Evolutionary conservation across 2,888 invertebrate genomes (phyloP).

Genomic region (Nezara viridula): DNA sequence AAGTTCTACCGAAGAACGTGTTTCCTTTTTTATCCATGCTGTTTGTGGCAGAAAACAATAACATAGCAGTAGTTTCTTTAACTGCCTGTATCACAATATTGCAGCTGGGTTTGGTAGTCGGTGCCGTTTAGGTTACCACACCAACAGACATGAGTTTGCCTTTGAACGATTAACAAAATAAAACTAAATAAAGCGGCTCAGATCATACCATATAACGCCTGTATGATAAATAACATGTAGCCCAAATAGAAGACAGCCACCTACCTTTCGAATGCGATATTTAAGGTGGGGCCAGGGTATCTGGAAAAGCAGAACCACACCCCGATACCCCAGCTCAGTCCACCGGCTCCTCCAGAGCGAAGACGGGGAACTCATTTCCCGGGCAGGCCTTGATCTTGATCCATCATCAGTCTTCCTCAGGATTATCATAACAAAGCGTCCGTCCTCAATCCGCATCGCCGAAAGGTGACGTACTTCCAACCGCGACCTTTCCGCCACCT

Average conservation of each 20-base stretch:
- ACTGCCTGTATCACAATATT: no score
- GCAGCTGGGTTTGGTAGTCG: no score
- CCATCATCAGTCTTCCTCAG: constrained; percentile 9
- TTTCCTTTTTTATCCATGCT: no score
- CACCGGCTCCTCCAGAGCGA: background rate
- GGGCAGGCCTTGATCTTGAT: constrained; percentile 19
- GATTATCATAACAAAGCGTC: constrained; percentile 36
- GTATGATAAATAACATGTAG: background rate
- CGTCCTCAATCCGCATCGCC: background rate
- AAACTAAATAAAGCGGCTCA: background rate
- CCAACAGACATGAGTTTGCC: background rate
- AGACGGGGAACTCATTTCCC: background rate
- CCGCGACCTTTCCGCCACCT: background rate
- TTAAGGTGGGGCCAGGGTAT: background rate
- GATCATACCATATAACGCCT: background rate
- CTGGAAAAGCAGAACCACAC: background rate
- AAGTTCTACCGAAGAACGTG: no score
- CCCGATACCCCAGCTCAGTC: background rate
- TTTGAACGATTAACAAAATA: background rate
- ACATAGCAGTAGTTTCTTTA: no score
- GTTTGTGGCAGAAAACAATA: no score
- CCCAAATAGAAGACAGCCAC: background rate
- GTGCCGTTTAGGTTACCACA: background rate
- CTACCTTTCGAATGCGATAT: background rate
- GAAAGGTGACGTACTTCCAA: background rate